Base-by-base conservation (phyloP, 2,797 vertebrate genomes). In the Xenopus petersii region DNA sequence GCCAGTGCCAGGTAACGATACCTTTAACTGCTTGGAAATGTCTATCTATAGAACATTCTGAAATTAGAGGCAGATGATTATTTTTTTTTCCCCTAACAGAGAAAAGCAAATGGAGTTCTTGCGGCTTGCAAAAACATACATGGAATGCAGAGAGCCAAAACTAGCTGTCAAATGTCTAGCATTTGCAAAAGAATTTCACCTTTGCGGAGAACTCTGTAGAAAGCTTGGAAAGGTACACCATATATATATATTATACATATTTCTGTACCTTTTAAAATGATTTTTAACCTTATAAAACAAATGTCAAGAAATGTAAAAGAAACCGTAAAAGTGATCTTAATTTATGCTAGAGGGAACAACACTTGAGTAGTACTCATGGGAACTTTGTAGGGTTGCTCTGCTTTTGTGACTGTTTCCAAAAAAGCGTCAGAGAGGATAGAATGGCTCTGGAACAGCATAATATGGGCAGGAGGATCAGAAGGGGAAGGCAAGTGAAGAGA, bases 61-160 rank as follows among this genome's bases (percentile, higher is more conserved):
- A 42, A 9, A 15, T 36, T 10, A 63, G 12, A 33, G 5, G 24
- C 9, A 12, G 2, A 30, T 24, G 59, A 12, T 30, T 12, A 36
- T 46, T 54, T 5, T 62, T 5, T 54, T 30, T 42, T 13, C 54
- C 26, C 24, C 26, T 36, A 78, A 80, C 75, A 93, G 92, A 81
- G 90, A 91, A 77, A 92, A 91, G 71, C 88, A 92, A 71, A 66
- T 90, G 86, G 88, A 91, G 65, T 93, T 92, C 72, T 80, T 93
- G 81, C 61, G 84, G 63, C 79, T 93, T 85, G 90, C 91, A 11
- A 93, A 91, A 81, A 92, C 86, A 15, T 93, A 93, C 64, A 78
- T 93, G 82, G 89, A 93, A 75, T 93, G 89, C 16, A 81, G 72
- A 11, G 90, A 92, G 73, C 87, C 89, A 58, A 88, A 89, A 58